Percentiles rank a stretch among this genome's conserved stretches.
Evolutionary conservation across 2,113 vertebrate species (phyloP).

Genomic region (Prietella phreatophila): DNA sequence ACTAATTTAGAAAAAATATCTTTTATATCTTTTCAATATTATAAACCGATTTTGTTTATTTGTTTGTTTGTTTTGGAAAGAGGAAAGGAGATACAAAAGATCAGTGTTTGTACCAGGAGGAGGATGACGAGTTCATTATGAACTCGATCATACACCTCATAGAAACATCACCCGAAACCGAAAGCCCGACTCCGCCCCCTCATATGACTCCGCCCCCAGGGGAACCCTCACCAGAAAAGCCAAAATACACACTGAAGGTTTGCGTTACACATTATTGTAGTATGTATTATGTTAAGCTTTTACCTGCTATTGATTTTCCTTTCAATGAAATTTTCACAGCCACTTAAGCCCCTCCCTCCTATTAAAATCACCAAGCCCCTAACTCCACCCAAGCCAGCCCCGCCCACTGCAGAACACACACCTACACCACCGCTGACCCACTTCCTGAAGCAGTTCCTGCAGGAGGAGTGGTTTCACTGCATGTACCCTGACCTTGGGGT

Average conservation of each 20-base stretch:
- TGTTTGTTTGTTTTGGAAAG: too few relatives aligned
- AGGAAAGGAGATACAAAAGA: too few relatives aligned
- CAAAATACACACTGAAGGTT: conserved; percentile 12
- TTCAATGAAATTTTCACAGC: neutral
- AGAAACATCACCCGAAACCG: conserved; percentile 11
- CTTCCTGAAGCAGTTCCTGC: conserved; percentile 63
- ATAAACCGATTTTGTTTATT: too few relatives aligned
- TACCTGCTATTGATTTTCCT: neutral
- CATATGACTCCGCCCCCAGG: neutral
- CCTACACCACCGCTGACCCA: conserved; percentile 46
- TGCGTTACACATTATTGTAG: neutral
- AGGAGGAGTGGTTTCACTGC: conserved; percentile 61
- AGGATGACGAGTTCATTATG: conserved; percentile 27
- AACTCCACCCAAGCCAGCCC: conserved; percentile 2
- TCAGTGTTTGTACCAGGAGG: neutral
- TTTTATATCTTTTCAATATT: too few relatives aligned
- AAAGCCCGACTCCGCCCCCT: neutral
- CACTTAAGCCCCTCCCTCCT: conserved; percentile 32
- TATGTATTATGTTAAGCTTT: neutral
- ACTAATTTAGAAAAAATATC: too few relatives aligned
- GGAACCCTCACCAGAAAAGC: conserved; percentile 6
- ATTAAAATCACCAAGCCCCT: conserved; percentile 7
- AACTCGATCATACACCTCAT: neutral
- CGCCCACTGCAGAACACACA: neutral
- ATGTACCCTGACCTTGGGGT: conserved; percentile 61